Conservation (phyloP, 2,888 invertebrate genomes). For the Hemistola chrysoprasaria region DNA sequence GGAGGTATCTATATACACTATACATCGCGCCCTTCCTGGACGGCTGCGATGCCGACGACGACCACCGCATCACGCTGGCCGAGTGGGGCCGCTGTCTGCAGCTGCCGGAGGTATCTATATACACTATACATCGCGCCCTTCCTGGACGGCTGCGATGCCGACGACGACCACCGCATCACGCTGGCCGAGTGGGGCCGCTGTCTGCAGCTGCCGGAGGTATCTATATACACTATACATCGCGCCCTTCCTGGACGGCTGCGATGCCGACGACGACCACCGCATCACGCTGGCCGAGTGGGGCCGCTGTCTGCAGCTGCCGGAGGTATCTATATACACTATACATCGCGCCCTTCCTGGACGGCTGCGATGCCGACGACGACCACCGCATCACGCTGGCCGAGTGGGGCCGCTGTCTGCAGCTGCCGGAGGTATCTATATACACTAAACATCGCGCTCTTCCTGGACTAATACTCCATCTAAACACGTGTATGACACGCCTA, state of each 20-base stretch:
- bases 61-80: conserved; percentile 93
- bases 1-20: too few species aligned
- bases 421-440: too few species aligned
- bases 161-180: conserved; percentile 95
- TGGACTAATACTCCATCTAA: too few species aligned
- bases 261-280: conserved; percentile 93
- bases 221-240: too few species aligned
- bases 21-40: conserved; percentile 84
- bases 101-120: conserved; percentile 91
- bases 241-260: conserved; percentile 91
- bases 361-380: too few species aligned
- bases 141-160: conserved; percentile 93
- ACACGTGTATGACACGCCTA: too few species aligned
- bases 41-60: conserved; percentile 92
- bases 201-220: conserved; percentile 91
- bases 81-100: conserved; percentile 97
- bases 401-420: too few species aligned
- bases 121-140: conserved; percentile 55
- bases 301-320: conserved; percentile 90
- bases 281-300: conserved; percentile 97
- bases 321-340: too few species aligned
- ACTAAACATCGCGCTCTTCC: too few species aligned
- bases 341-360: too few species aligned
- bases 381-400: too few species aligned
- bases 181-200: conserved; percentile 96